Base-by-base conservation (phyloP, 2,888 invertebrate genomes). In the Trichopria drosophilae region DNA sequence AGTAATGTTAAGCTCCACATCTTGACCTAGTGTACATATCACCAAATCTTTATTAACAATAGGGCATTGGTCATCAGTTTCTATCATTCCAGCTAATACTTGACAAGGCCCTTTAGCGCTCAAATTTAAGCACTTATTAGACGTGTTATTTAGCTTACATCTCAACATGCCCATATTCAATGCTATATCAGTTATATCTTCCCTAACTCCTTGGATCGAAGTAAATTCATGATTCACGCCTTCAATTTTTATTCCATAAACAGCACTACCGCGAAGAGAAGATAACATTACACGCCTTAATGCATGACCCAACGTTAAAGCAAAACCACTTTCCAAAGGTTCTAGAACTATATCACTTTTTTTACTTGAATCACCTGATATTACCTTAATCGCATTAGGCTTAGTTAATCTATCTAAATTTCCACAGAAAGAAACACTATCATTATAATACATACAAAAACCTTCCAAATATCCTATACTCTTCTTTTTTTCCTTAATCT, bases 321-420 rank as follows among this genome's bases (percentile, higher is more conserved):
- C 47, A 39, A 40, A 48, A 23, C 47, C 47, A 24, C 40, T 23
- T 31, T 48, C 40, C 26, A 48, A 39, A 23, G 47, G 47, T 48
- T 48, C 47, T 31, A 47, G 22, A 23, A 23, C 6, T 10, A 32
- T 5, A n/a, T n/a, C n/a, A n/a, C n/a, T n/a, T n/a, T n/a, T n/a
- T n/a, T n/a, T n/a, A n/a, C n/a, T n/a, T n/a, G n/a, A n/a, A n/a
- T n/a, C n/a, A n/a, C n/a, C n/a, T n/a, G n/a, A n/a, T n/a, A n/a
- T n/a, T n/a, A n/a, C n/a, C n/a, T n/a, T n/a, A n/a, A n/a, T n/a
- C n/a, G n/a, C n/a, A n/a, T n/a, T n/a, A n/a, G n/a, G n/a, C n/a
- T n/a, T n/a, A n/a, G n/a, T n/a, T n/a, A n/a, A n/a, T n/a, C n/a
- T n/a, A n/a, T n/a, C n/a, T n/a, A n/a, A n/a, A n/a, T n/a, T n/a